Evolutionary conservation across 2,113 vertebrate species (phyloP), one percentile per base, ranked within the genome.

Genomic region (Ariopsis seemanni): DNA sequence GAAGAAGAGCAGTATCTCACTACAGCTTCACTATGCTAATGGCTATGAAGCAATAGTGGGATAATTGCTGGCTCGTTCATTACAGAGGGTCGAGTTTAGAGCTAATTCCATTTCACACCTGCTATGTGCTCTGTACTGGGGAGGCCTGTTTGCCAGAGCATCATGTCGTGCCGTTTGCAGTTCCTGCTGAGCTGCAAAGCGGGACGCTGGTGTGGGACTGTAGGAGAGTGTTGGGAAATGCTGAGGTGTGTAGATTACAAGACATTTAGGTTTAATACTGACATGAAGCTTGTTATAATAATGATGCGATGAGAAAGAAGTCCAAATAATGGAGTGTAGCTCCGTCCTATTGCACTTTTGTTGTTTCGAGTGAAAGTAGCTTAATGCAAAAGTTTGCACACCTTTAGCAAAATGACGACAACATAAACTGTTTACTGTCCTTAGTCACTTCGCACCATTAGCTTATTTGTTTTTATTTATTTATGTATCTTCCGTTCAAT

Each of bases 81-180:
- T 92, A 83, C 91, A 88, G 92, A 92, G 80, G 71, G 79, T 87
- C 88, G 89, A 81, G n/a, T 88, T 91, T 92, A 91, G 87, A 91
- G 90, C 92, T 93, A 94, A 94, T 85, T 89, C 90, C 91, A 92
- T 91, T 94, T 93, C 92, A 93, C 93, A 91, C 88, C 71, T 79
- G 85, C 81, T 60, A 83, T 84, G 89, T 62, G 84, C 53, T 82
- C 85, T 18, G 75, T 86, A 88, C 85, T 85, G 69, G 72, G 53
- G 53, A 82, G 87, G 85, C 78, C 84, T 88, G 89, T 42, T 82
- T 67, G 74, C 79, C 27, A 27, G 85, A 82, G 60, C 11, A 0
- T 85, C 65, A 87, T 62, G 78, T 77, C 85, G 82, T 67, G 82
- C 77, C 57, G 88, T 87, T 67, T 90, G 78, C 83, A 57, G 53